Evolutionary conservation across 2,888 invertebrate genomes (phyloP).

Genomic region (Habroteleia sp.): DNA sequence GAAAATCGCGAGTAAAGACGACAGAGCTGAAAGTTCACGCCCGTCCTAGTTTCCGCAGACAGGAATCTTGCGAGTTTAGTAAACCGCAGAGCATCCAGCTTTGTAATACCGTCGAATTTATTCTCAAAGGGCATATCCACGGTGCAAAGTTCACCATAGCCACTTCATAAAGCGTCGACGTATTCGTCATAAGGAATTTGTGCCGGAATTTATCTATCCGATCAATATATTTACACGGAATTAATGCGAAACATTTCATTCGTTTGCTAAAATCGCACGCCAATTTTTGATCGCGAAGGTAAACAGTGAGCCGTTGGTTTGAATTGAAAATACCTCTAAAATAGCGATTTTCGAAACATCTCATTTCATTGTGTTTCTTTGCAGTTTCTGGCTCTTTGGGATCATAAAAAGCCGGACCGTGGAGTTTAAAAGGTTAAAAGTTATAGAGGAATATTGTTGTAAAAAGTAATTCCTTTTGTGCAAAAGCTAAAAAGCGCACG

Average conservation of each 20-base stretch:
- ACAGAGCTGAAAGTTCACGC: slow-evolving; percentile 48
- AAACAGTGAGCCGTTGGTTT: too few species aligned
- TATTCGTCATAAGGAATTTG: slow-evolving; percentile 17
- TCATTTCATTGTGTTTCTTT: too few species aligned
- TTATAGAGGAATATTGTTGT: not conserved
- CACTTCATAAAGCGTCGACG: slow-evolving; percentile 29
- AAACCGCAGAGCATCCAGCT: slow-evolving; percentile 46
- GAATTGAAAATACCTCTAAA: too few species aligned
- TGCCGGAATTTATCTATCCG: slow-evolving; percentile 11
- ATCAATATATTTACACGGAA: slow-evolving; percentile 18
- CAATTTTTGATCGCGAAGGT: too few species aligned
- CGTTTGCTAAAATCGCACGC: not conserved
- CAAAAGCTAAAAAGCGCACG: not conserved
- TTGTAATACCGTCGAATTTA: slow-evolving; percentile 66
- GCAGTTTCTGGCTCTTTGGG: too few species aligned
- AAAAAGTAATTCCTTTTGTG: not conserved
- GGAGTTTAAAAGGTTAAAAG: not conserved
- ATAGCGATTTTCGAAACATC: too few species aligned
- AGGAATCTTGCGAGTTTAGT: slow-evolving; percentile 54
- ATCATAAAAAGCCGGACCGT: too few species aligned
- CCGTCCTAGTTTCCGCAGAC: slow-evolving; percentile 58
- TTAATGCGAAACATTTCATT: not conserved
- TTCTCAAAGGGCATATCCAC: slow-evolving; percentile 64
- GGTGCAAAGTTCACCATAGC: slow-evolving; percentile 31
- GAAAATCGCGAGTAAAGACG: slow-evolving; percentile 55